Base-by-base conservation (phyloP, 2,888 invertebrate species). In the Meteorus colon region DNA sequence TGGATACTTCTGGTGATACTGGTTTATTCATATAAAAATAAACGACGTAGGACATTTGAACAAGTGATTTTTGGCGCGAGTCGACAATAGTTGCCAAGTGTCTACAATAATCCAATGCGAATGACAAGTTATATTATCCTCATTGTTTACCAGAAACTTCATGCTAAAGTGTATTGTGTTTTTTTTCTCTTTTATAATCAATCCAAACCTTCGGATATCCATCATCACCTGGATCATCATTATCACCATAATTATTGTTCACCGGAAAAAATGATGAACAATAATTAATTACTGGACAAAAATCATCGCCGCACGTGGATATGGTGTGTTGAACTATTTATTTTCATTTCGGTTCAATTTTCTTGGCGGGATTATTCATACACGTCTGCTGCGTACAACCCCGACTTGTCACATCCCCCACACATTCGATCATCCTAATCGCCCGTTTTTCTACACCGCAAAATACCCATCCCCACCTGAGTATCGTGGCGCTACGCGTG, bases 401-500 rank as follows among this genome's bases (percentile, higher is more conserved):
- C 29, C 63, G 74, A 19, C 77, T 75, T 72, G 75, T 79, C 77
- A 79, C 77, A 77, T 71, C 74, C 83, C 76, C 79, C 80, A 55
- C 55, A 19, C 19, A 81, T 79, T 81, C 79, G 78, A 81, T 77
- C 77, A 71, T 72, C 37, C 45, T 72, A 63, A 63, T 72, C 62
- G 48, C 45, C 48, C 59, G 68, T 59, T 55, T 65, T 27, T n/a
- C 68, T 66, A 73, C 48, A 71, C 73, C 74, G 68, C 80, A 73
- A 73, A 76, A 90, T 90, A 90, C 90, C 91, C 90, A 90, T 88
- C 90, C 90, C 78, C 88, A 85, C 85, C 86, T 85, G 82, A 85
- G 86, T 84, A 82, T 77, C 81, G 84, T 81, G 84, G 82, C 82
- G 81, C 83, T 82, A 81, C 82, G 75, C 80, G 78, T 83, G 80